phyloP scores from a whole-genome alignment of 2,113 vertebrate genomes.

The Nipponia nippon region DNA sequence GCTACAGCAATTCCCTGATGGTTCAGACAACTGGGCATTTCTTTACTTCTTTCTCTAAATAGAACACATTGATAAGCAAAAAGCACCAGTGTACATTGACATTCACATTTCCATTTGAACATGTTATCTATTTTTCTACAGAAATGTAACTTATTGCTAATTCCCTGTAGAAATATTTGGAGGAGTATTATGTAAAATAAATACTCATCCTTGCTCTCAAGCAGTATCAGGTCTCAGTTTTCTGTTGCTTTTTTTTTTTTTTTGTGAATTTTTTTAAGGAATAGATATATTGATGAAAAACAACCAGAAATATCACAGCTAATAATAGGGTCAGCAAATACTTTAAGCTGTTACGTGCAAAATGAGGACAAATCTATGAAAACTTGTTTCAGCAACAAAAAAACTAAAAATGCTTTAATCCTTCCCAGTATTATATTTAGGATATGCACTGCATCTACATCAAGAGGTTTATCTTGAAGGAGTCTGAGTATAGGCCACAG shows the following conservation, averaged over 20 bases:
- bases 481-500: not conserved
- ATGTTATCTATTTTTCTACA: not conserved
- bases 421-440: not conserved
- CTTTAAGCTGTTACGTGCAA: not conserved
- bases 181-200: not conserved
- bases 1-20: not conserved
- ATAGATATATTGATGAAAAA: not conserved
- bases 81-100: not conserved
- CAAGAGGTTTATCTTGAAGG: not conserved
- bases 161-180: not conserved
- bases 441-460: not conserved
- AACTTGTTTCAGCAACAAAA: not conserved
- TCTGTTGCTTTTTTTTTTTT: not conserved
- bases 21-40: not conserved
- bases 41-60: not conserved
- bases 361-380: not conserved
- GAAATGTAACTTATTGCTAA: not conserved
- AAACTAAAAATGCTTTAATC: not conserved
- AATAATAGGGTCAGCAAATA: not conserved
- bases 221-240: not conserved
- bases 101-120: not conserved
- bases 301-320: not conserved
- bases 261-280: not conserved
- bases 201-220: not conserved
- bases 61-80: not conserved